Base-by-base conservation (phyloP, 2,888 invertebrate genomes). In the Teleogryllus oceanicus region DNA sequence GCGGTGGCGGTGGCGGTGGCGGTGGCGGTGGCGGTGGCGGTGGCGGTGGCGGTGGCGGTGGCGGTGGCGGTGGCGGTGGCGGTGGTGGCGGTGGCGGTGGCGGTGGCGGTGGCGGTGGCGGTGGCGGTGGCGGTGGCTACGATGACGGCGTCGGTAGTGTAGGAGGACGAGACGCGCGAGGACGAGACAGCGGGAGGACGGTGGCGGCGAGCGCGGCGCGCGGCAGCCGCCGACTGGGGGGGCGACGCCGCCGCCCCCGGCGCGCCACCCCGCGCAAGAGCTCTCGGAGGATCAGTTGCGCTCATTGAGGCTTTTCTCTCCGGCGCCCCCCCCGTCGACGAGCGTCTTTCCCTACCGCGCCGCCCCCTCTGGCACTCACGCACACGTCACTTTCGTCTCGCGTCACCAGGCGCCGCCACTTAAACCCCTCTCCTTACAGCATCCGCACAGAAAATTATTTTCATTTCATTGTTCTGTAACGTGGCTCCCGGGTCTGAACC, bases 1-100 rank as follows among this genome's bases (percentile, higher is more conserved):
- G 37, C 37, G 37, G 5, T 8, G 8, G 37, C 5, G 8, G 1
- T 0, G 8, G 37, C 37, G 8, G 0, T 1, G 37, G 5, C 8
- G 5, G 37, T 0, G 37, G 1, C 1, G 5, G 5, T 5, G 37
- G 8, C 1, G 8, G 8, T 1, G 8, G 3, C 24, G 2, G 24
- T 24, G 2, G 24, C 2, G 3, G 24, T 24, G 24, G 24, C 24
- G 24, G 24, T 3, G 37, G 8, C 5, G 37, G 5, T 1, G 37
- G 37, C 8, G 37, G 5, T 4, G 37, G 37, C 5, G 37, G 37
- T 1, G 37, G 8, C 1, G 37, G 8, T 8, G 37, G 1, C 8
- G 37, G 37, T 1, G 37, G 5, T 0, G 37, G 1, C 37, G 0
- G 37, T 0, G 37, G 37, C 8, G 8, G 37, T 8, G 37, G 8